Evolutionary conservation across 2,888 invertebrate species (phyloP), one percentile per base, ranked within the genome.

Genomic region (Colletes collaris): DNA sequence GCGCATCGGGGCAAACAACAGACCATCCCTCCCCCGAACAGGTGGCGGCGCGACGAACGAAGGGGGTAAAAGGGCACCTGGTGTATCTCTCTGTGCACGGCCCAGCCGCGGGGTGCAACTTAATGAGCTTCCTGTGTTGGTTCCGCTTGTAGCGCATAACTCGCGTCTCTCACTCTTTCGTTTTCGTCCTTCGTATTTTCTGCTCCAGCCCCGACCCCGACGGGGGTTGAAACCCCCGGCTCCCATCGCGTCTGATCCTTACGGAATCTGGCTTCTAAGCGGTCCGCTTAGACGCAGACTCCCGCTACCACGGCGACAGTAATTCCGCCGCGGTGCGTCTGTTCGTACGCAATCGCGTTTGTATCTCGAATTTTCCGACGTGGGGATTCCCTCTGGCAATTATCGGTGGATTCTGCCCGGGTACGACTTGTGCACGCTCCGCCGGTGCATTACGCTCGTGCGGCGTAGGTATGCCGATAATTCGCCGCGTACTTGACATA

Each of bases 41-140:
- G 79, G 77, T 81, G 73, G 60, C 37, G 66, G 46, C 44, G 46
- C 4, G 55, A 8, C 44, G 44, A 46, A 10, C 44, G 44, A 46
- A 8, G 44, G 44, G 44, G 44, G 44, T 46, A 46, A 50, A 68
- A 63, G 75, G 77, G 53, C 71, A 76, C 63, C 73, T 79, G 72
- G 56, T 76, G 78, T 79, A 82, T 86, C 82, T 81, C 86, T 82
- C 62, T 76, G 77, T 85, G 69, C 79, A 19, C 55, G 60, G 56
- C 56, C 73, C 84, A 80, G 87, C 87, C 87, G 83, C 87, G 79
- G 87, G 88, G 79, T 86, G 81, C 80, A 86, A 88, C 89, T 89
- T 88, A 88, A 88, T 89, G 88, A 88, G 88, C 89, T 88, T 88
- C 88, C 88, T 86, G 85, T 83, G 86, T 85, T 86, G 85, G 81